Conservation (phyloP, 2,797 vertebrate species). For the Lophius americanus region DNA sequence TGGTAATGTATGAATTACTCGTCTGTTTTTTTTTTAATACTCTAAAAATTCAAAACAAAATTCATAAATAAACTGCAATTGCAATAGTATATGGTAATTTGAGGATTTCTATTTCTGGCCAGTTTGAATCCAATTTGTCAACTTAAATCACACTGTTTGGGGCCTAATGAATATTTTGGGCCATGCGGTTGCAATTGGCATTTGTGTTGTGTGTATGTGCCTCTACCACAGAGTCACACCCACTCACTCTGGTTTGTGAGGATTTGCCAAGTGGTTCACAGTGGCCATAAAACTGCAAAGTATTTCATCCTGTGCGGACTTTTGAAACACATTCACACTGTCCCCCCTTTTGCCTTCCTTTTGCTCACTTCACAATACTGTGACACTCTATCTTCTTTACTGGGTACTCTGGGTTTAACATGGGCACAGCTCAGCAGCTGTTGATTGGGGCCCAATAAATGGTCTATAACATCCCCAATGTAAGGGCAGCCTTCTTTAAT, state of each 20-base stretch:
- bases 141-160: conserved; percentile 1
- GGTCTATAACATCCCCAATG: conserved; percentile 61
- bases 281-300: conserved; percentile 60
- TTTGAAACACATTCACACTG: conserved; percentile 65
- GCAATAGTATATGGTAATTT: neutral
- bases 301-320: conserved; percentile 64
- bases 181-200: conserved; percentile 11
- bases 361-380: conserved; percentile 61
- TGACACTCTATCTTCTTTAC: conserved; percentile 67
- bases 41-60: too few relatives aligned
- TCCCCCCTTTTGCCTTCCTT: conserved; percentile 21
- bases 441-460: conserved; percentile 70
- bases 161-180: conserved; percentile 9
- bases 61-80: too few relatives aligned
- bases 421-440: conserved; percentile 46
- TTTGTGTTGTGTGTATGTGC: conserved; percentile 18
- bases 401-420: conserved; percentile 61
- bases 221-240: conserved; percentile 32
- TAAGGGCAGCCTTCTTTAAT: conserved; percentile 48
- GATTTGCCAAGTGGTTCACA: conserved; percentile 67
- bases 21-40: too few relatives aligned
- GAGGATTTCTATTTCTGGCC: neutral
- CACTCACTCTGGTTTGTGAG: conserved; percentile 54
- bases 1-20: too few relatives aligned
- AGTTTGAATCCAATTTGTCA: neutral